Base-by-base conservation (phyloP, 2,888 invertebrate species). In the Lucinisca nassula region DNA sequence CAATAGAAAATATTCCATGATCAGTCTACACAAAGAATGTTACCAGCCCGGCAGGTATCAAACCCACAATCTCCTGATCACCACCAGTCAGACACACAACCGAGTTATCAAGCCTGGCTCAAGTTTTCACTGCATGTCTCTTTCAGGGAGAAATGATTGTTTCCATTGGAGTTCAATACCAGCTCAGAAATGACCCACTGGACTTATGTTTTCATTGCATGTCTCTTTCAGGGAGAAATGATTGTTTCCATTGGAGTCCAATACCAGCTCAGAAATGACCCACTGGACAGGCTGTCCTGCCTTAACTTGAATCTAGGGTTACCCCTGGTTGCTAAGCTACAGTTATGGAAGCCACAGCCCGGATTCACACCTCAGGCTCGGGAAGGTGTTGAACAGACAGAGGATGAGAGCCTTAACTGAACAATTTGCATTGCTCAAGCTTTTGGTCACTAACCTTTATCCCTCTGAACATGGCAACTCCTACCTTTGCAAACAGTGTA, bases 241-340 rank as follows among this genome's bases (percentile, higher is more conserved):
- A 17, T 79, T 14, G 51, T 72, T 14, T 37, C 45, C 27, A 24
- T 72, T 24, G 49, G 6, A 4, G 10, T 79, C 30, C 58, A 67
- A 35, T 67, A 67, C 67, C 21, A 17, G 24, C 17, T 67, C 17
- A 67, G 67, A 67, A 30, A 30, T 32, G 67, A 67, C 30, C 35
- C 4, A 1, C 30, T 12, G 35, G 67, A 67, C 67, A 10, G 67
- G 6, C 30, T 67, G 2, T 4, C 67, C 35, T 67, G 67, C 21
- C 2, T 74, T 0, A 45, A 38, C 4, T 58, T 87, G 0, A 75
- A 90, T 55, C 75, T 90, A 35, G 89, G 89, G n/a, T 49, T 77
- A 10, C 89, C 89, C 0, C 89, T 90, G 0, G 89, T 90, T 12
- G 79, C 89, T 38, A 87, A 83, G 32, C 45, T 90, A 35, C 75